Conservation (phyloP, 1,140 invertebrate genomes). For the Magallana ariakensis region DNA sequence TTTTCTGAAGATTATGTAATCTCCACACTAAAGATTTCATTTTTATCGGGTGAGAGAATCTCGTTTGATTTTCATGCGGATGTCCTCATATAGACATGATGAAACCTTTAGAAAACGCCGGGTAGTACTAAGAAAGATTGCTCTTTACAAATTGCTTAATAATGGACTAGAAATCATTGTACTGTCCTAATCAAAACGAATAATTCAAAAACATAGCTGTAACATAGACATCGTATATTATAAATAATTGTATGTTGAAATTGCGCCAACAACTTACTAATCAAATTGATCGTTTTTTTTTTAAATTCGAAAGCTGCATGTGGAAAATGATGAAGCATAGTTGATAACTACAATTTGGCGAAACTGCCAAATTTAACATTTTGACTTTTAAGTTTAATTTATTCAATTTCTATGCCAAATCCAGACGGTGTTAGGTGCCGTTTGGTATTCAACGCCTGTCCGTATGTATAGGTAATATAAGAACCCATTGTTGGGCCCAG, state of each 20-base stretch:
- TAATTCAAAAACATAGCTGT: no score
- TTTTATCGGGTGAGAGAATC: conserved; percentile 11
- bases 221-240: no score
- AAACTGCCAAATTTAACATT: background rate
- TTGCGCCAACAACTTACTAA: no score
- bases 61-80: background rate
- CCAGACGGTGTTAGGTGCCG: background rate
- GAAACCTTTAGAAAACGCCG: background rate
- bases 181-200: no score
- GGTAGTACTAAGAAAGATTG: no score
- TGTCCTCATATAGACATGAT: background rate
- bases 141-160: no score
- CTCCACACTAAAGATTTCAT: background rate
- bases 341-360: background rate
- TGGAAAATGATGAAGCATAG: background rate
- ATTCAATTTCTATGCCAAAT: background rate
- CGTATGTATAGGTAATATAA: conserved; percentile 1
- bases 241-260: no score
- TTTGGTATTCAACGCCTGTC: background rate
- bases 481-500: background rate
- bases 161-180: no score
- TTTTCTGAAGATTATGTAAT: background rate
- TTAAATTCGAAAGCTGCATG: no score
- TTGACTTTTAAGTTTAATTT: conserved; percentile 10
- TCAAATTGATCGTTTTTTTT: no score